Evolutionary conservation across 2,113 vertebrate genomes (phyloP).

Genomic region (Talpa occidentalis): DNA sequence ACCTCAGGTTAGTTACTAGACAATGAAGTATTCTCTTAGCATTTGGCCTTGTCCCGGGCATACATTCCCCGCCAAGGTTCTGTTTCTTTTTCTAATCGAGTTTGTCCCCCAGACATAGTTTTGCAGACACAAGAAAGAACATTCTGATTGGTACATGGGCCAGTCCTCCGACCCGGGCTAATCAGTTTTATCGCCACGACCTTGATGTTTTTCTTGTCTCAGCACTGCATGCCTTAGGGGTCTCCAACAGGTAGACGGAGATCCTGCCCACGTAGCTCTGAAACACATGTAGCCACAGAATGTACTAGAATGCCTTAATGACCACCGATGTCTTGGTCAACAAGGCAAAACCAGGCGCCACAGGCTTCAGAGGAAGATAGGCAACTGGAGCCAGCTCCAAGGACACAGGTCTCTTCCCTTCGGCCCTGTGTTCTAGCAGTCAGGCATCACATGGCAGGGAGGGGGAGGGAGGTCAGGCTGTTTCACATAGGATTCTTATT

Average conservation of each 20-base stretch:
- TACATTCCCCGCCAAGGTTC: too few relatives aligned
- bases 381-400: not conserved
- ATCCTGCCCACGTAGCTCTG: constrained; percentile 2
- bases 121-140: too few relatives aligned
- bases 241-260: constrained; percentile 4
- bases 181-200: too few relatives aligned
- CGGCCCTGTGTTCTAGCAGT: not conserved
- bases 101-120: too few relatives aligned
- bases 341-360: not conserved
- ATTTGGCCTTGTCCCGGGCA: too few relatives aligned
- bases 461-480: not conserved
- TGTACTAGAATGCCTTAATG: not conserved
- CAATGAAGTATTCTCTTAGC: too few relatives aligned
- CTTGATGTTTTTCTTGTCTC: too few relatives aligned
- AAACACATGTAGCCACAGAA: not conserved
- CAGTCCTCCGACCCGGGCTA: too few relatives aligned
- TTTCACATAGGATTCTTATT: not conserved
- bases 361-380: not conserved
- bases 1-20: too few relatives aligned
- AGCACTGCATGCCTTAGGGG: too few relatives aligned
- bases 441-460: not conserved
- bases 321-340: not conserved
- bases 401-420: not conserved
- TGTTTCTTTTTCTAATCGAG: too few relatives aligned
- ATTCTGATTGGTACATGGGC: too few relatives aligned